A percentile compares a stretch with the other conserved stretches of the same genome.
These are phyloP conservation scores for Toxotes chatareus DNA, from an alignment of 2,113 vertebrate genomes.

Conservation along the genomic window DNA sequence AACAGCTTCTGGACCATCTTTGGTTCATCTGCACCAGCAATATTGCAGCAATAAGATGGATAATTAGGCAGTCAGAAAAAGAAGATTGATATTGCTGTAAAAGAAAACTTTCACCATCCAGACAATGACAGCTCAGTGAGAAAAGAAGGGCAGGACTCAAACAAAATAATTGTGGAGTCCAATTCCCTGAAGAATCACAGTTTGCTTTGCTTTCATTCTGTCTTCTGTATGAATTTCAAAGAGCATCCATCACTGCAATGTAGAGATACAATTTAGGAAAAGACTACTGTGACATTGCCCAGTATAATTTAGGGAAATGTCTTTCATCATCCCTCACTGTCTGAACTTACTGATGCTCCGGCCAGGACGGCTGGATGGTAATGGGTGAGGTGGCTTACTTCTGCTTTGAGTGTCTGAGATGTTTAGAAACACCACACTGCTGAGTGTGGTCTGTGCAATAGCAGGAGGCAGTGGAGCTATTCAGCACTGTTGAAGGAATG, in stretches of 20 bases:
- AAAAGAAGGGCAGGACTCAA: constrained; percentile 6
- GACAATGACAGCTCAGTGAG: constrained; percentile 22
- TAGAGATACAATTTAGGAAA: constrained; percentile 49
- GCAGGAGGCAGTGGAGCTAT: constrained; percentile 64
- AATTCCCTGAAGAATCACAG: constrained; percentile 27
- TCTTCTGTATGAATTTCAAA: constrained; percentile 33
- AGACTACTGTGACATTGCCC: constrained; percentile 24
- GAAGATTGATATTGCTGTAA: constrained; percentile 4
- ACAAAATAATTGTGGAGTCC: constrained; percentile 53
- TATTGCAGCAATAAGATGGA: constrained; percentile 11
- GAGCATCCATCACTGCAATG: constrained; percentile 29
- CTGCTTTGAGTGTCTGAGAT: constrained; percentile 61
- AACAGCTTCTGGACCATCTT: background rate
- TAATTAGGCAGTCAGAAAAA: constrained; percentile 27
- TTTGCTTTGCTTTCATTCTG: constrained; percentile 43
- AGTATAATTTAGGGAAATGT: constrained; percentile 62
- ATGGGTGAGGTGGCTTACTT: constrained; percentile 26
- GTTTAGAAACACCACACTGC: constrained; percentile 81
- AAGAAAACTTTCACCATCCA: constrained; percentile 17
- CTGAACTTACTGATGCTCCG: constrained; percentile 60
- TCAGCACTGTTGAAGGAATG: constrained; percentile 81
- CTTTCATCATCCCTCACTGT: constrained; percentile 57
- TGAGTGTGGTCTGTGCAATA: constrained; percentile 81
- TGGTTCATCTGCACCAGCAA: background rate
- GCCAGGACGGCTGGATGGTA: constrained; percentile 17